A percentile compares a stretch with the other conserved stretches of the same genome.
Conservation (phyloP, 2,888 invertebrate species). For the Seira ritae region DNA sequence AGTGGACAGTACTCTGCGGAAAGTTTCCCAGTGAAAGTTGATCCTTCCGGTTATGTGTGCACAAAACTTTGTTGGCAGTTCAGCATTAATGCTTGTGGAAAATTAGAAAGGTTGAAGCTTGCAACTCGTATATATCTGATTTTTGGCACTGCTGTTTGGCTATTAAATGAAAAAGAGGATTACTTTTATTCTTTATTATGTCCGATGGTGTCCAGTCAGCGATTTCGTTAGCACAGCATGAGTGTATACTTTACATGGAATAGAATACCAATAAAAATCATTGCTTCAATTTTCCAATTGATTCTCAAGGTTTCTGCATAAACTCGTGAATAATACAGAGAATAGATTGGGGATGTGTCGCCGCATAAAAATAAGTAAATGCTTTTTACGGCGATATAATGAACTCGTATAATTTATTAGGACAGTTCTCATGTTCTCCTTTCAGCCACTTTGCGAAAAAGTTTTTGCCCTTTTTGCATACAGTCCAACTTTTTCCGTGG, state of each 20-base stretch:
- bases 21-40: slow-evolving; percentile 40
- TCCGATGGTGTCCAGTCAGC: neutral
- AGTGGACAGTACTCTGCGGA: slow-evolving; percentile 32
- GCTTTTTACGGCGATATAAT: slow-evolving; percentile 13
- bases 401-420: slow-evolving; percentile 16
- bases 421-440: neutral
- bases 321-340: neutral
- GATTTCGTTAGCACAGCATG: too few relatives aligned
- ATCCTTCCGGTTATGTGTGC: slow-evolving; percentile 18
- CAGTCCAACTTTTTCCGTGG: neutral
- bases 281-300: slow-evolving; percentile 41
- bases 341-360: slow-evolving; percentile 12
- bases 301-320: slow-evolving; percentile 36
- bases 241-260: too few relatives aligned
- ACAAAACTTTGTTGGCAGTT: neutral
- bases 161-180: too few relatives aligned
- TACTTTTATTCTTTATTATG: neutral
- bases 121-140: neutral
- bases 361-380: slow-evolving; percentile 7
- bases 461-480: neutral
- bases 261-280: slow-evolving; percentile 16
- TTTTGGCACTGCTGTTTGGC: neutral
- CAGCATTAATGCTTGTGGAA: neutral
- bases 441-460: neutral
- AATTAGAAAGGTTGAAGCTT: neutral